A percentile compares a stretch with the other conserved stretches of the same genome.
Evolutionary conservation across 2,888 invertebrate species (phyloP).

Genomic region (Dioctria rufipes): DNA sequence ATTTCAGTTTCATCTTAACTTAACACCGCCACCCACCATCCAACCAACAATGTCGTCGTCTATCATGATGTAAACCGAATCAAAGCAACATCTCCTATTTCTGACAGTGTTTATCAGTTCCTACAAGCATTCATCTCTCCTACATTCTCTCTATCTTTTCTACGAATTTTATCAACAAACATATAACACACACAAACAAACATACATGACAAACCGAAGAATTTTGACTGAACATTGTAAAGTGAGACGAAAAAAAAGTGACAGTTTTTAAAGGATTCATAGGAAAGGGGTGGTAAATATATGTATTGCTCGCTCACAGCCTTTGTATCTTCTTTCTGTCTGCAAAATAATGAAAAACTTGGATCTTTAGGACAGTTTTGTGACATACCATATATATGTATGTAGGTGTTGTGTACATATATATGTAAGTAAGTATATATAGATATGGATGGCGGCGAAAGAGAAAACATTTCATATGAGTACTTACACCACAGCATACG

Average conservation of each 20-base stretch:
- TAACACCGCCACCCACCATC: too few species aligned
- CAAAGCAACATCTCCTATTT: constrained; percentile 7
- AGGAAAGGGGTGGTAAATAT: constrained; percentile 1
- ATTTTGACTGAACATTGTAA: constrained; percentile 12
- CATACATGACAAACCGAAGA: too few species aligned
- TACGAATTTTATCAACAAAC: too few species aligned
- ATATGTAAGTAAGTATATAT: too few species aligned
- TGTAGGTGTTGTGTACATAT: too few species aligned
- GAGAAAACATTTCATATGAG: too few species aligned
- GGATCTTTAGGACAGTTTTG: constrained; percentile 23
- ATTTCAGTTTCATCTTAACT: constrained; percentile 8
- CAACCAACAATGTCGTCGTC: neutral
- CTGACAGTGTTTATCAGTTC: constrained; percentile 39
- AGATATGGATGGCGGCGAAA: too few species aligned
- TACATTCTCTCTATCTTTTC: too few species aligned
- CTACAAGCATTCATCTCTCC: constrained; percentile 12
- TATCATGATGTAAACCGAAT: constrained; percentile 17
- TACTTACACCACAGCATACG: too few species aligned
- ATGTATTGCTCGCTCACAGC: constrained; percentile 13
- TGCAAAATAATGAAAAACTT: constrained; percentile 22
- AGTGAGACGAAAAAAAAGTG: constrained; percentile 9
- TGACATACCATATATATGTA: constrained; percentile 19
- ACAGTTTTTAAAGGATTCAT: constrained; percentile 31
- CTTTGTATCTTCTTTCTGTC: neutral
- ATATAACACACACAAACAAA: too few species aligned